Base-by-base conservation (phyloP, 2,113 vertebrate genomes). In the Thermophis baileyi region DNA sequence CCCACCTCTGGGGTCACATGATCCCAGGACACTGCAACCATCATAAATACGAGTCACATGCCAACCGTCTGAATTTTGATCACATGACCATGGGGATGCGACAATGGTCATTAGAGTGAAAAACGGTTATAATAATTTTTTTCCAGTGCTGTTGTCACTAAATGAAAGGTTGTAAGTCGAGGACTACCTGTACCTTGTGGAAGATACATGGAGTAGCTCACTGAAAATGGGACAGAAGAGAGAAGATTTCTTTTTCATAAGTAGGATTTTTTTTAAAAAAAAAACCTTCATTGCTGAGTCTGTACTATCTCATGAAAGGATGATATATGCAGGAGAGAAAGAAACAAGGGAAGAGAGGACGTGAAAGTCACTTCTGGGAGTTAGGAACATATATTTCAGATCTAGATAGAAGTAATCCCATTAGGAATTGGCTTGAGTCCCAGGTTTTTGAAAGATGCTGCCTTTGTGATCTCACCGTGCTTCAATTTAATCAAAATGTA, bases 351-450 rank as follows among this genome's bases (percentile, higher is more conserved):
- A 35, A 22, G 54, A 46, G 20, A 30, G 57, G 12, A 74, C 7
- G n/a, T 6, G 18, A 20, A 69, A 54, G 60, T 40, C 89, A n/a
- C n/a, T 85, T 30, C 11, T 35, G 63, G 24, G 87, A 60, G 87
- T 22, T 40, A 16, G 86, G 50, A 57, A 24, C 51, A 16, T 50
- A 20, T 57, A 74, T 88, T 57, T 63, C 69, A 93, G 90, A 53
- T 30, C 18, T 18, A 22, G 40, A 47, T 50, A 54, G 90, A 89
- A 93, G 44, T 63, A 60, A 91, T 93, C 11, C 93, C 87, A 93
- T 91, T 93, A 91, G n/a, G 46, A 10, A 3, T 53, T 91, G 90
- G 93, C 93, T 53, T 35, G 18, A 20, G 25, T 89, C 87, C 93
- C 93, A 50, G 81, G 14, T 20, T 14, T 57, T 46, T 25, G 44